Evolutionary conservation across 2,888 invertebrate species (phyloP), one percentile per base, ranked within the genome.

Genomic region (Cheiracanthium punctorium): DNA sequence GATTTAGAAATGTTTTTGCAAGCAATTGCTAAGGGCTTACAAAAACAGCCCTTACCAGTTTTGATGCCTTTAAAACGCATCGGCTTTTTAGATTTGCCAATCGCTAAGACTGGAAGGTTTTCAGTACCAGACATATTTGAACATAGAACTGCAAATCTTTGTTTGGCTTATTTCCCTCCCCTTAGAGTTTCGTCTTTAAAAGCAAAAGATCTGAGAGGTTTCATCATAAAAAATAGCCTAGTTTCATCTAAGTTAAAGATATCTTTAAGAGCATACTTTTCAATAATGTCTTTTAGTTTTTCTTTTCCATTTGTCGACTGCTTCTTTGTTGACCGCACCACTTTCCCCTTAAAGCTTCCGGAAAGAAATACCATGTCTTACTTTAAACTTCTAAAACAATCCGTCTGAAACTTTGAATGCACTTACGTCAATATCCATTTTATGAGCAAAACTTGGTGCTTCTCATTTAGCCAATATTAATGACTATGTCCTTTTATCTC

Each of bases 41-140:
- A n/a, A n/a, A n/a, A n/a, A n/a, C n/a, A n/a, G n/a, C n/a, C n/a
- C n/a, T n/a, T n/a, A n/a, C n/a, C n/a, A n/a, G 37, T 37, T 37
- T 20, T 52, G 52, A 52, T 17, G 17, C 52, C 52, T 52, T 52
- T 52, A 52, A 52, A 52, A 52, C 52, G 14, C 20, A 5, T 52
- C 17, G 17, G 52, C 52, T 52, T 52, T 52, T 52, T 52, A 4
- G 17, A 52, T 52, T 52, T 52, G 37, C 37, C 37, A 37, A 37
- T 37, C 10, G 52, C 52, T 52, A 52, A 52, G 52, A 52, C 8
- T 52, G 52, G 52, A 52, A 52, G 52, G 4, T 52, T 52, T 52
- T 52, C 52, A 17, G 17, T 52, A 20, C 52, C n/a, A 52, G 52
- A 52, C 52, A 52, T 52, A 52, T 52, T 52, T 52, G 52, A 52